phyloP scores from a whole-genome alignment of 2,113 vertebrate species.

The Amphiprion ocellaris region DNA sequence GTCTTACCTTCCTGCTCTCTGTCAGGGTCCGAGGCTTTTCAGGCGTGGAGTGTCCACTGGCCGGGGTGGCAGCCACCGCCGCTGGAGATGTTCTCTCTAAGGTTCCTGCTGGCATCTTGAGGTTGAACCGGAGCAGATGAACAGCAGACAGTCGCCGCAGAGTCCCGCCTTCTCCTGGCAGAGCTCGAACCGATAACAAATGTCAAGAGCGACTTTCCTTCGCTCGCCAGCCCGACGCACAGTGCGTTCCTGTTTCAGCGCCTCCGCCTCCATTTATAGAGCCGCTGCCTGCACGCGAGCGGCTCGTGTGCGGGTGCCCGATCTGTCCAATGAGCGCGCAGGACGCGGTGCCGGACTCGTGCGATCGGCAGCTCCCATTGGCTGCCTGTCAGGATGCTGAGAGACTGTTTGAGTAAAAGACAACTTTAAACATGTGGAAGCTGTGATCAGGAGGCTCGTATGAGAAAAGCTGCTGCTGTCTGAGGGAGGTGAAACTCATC shows the following conservation, averaged over 20 bases:
- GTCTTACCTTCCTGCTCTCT: slow-evolving; percentile 90
- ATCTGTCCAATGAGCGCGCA: slow-evolving; percentile 87
- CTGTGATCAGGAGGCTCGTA: too few relatives aligned
- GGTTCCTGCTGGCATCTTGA: slow-evolving; percentile 91
- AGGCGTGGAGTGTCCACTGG: slow-evolving; percentile 84
- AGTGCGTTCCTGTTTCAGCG: slow-evolving; percentile 20
- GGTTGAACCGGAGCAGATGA: background rate
- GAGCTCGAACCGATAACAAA: slow-evolving; percentile 20
- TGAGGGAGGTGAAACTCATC: too few relatives aligned
- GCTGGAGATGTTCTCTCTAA: slow-evolving; percentile 88
- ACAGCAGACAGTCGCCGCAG: background rate
- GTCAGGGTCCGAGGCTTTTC: slow-evolving; percentile 88
- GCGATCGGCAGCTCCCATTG: slow-evolving; percentile 86
- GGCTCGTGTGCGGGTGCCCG: slow-evolving; percentile 90
- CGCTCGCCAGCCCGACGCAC: slow-evolving; percentile 5
- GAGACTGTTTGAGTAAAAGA: background rate
- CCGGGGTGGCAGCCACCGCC: slow-evolving; percentile 86
- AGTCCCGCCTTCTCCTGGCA: slow-evolving; percentile 41
- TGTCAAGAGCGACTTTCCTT: slow-evolving; percentile 18
- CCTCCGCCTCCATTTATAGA: slow-evolving; percentile 88
- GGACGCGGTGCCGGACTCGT: slow-evolving; percentile 86
- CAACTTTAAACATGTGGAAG: background rate
- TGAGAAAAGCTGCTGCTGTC: background rate
- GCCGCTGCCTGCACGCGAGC: slow-evolving; percentile 88
- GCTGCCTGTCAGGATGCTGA: slow-evolving; percentile 75